Evolutionary conservation across 2,797 vertebrate genomes (phyloP), one percentile per base, ranked within the genome.

Genomic region (Onychomys arenicola): DNA sequence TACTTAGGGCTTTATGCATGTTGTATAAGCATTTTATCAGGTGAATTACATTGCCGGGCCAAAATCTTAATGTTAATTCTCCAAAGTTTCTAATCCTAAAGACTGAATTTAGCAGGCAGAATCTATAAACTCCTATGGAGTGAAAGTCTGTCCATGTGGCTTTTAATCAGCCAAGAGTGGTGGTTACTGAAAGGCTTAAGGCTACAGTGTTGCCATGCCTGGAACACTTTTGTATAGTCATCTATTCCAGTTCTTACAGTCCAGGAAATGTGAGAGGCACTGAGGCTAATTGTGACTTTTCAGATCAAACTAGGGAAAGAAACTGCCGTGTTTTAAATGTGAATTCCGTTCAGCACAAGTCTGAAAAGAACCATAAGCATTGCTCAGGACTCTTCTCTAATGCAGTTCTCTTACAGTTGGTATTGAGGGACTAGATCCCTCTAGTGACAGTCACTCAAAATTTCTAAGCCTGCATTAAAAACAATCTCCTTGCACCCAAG

Each of bases 21-120:
- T 63, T 69, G 8, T 49, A 13, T 23, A 71, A 86, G 46, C n/a
- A 71, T 52, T 86, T 49, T 86, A 69, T 34, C 32, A 86, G 37
- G 63, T n/a, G 21, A 52, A 65, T 67, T 71, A 86, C 32, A 94
- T 43, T 11, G 3, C 40, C 82, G 46, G 82, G 17, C 61, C 59
- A 94, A 96, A 95, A 80, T 97, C 52, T 94, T 96, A 93, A 91
- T 90, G 65, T 57, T 95, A 34, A 57, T 85, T 90, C n/a, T 92
- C n/a, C n/a, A 49, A 82, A 63, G 34, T 77, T 96, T 96, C n/a
- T 95, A 78, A 77, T 91, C 23, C 40, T 93, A 6, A 25, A 96
- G 73, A 57, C 52, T 91, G 69, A 37, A 49, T n/a, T 90, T 95
- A 90, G 77, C 76, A 96, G 93, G 63, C 80, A 89, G 63, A 96